Conservation (phyloP, 2,888 invertebrate genomes). For the Spodoptera littoralis region DNA sequence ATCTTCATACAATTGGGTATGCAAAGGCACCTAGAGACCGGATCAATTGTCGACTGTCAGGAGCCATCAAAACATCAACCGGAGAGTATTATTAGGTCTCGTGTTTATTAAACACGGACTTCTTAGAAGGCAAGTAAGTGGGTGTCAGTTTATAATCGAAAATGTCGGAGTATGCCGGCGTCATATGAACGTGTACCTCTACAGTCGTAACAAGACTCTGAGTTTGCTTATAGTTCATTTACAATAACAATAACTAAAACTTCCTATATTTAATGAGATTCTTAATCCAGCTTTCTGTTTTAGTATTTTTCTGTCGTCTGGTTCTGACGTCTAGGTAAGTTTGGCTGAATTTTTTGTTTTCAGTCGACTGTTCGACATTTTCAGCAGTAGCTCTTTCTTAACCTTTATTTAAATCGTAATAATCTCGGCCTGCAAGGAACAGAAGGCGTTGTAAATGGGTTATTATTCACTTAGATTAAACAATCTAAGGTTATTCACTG, state of each 20-base stretch:
- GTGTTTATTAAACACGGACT: conserved; percentile 75
- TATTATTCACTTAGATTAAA: no score
- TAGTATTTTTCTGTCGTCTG: no score
- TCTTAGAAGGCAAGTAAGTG: conserved; percentile 64
- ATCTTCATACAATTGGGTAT: no score
- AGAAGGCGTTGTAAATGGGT: no score
- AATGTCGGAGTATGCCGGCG: conserved; percentile 7
- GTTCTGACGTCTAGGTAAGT: no score
- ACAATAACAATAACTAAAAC: conserved; percentile 4
- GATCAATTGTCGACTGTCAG: conserved; percentile 13
- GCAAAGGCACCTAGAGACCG: no score
- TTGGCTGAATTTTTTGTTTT: no score
- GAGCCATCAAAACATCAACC: conserved; percentile 3
- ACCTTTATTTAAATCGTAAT: no score
- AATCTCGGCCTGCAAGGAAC: no score
- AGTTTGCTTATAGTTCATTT: conserved; percentile 5
- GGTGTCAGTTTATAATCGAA: conserved; percentile 55
- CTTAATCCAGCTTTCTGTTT: background rate
- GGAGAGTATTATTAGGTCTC: conserved; percentile 22
- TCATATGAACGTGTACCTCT: conserved; percentile 3
- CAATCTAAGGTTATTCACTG: no score
- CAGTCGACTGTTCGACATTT: no score
- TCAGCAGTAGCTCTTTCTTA: no score
- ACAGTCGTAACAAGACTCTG: conserved; percentile 49
- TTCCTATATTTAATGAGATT: conserved; percentile 2